phyloP scores from a whole-genome alignment of 2,113 vertebrate species.

The Anguilla japonica region DNA sequence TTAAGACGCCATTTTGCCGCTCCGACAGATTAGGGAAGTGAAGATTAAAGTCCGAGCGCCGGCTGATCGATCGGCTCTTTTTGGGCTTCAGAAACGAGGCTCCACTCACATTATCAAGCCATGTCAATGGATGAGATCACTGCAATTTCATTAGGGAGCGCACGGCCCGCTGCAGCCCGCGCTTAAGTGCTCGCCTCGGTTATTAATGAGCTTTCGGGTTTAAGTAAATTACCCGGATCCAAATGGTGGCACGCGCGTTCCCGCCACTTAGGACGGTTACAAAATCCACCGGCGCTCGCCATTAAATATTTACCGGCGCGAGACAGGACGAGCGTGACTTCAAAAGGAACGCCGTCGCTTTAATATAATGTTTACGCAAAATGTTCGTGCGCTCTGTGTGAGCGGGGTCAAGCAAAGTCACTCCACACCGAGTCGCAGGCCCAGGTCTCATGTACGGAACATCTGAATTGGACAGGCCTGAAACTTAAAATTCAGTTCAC shows the following conservation, averaged over 20 bases:
- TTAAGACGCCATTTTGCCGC: conserved; percentile 21
- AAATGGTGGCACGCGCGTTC: conserved; percentile 12
- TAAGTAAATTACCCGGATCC: conserved; percentile 39
- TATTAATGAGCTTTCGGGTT: conserved; percentile 40
- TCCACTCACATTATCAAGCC: conserved; percentile 26
- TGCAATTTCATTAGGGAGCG: conserved; percentile 27
- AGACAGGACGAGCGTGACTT: background rate
- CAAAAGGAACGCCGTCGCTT: background rate
- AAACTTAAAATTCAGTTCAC: background rate
- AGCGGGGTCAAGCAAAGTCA: background rate
- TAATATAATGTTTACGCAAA: background rate
- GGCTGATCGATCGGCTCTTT: conserved; percentile 13
- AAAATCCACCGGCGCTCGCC: background rate
- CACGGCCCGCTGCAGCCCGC: conserved; percentile 18
- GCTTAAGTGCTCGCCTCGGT: conserved; percentile 15
- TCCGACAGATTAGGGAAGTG: background rate
- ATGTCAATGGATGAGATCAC: conserved; percentile 39
- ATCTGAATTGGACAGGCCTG: background rate
- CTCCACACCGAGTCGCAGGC: background rate
- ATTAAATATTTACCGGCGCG: background rate
- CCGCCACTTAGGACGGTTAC: background rate
- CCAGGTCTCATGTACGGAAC: background rate
- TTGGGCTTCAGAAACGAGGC: conserved; percentile 1
- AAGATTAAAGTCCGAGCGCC: conserved; percentile 4
- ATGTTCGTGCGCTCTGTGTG: too few relatives aligned